Evolutionary conservation across 1,140 invertebrate species (phyloP), one percentile per base, ranked within the genome.

Genomic region (Anadara kagoshimensis): DNA sequence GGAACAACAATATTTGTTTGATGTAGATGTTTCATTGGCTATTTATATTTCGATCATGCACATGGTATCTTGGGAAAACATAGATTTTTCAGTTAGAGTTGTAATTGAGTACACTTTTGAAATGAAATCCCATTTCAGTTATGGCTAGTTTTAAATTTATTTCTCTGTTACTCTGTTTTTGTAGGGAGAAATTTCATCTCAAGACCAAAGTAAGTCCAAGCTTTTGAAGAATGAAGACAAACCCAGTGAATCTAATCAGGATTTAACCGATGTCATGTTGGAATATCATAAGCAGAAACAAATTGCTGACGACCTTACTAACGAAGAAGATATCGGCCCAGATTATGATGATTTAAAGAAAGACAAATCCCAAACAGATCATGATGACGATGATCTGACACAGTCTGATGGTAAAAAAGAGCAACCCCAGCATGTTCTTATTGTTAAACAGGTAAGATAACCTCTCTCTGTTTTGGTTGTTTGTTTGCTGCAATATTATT

Each of bases 391-490:
- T 36, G 47, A 71, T 47, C 36, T 63, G 11, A 54, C 44, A 43
- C 36, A 59, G 26, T 18, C 68, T 43, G 78, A 76, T 16, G 54
- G 61, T 20, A 74, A 79, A 57, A 69, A 71, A 75, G 56, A 71
- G 24, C 57, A 73, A 22, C 85, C 85, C 4, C 49, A 69, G 44
- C 83, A 86, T 78, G 69, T 86, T 14, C 45, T 44, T n/a, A 66
- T 73, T 65, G 78, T 86, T 5, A 82, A 80, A 64, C 76, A 83
- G 69, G 83, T 81, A 64, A 56, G 58, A 11, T n/a, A 51, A 24
- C 22, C 61, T 18, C 26, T 22, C 24, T 59, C 36, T 45, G 18
- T 45, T 26, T 59, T 12, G 18, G 18, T 36, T 4, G 29, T 18
- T 1, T 36, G 12, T 26, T 5, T 59, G 4, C 2, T 29, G 8